A percentile compares a stretch with the other conserved stretches of the same genome.
These are phyloP conservation scores for Amphipyra berbera DNA, from an alignment of 2,888 invertebrate genomes.

Conservation along the genomic window DNA sequence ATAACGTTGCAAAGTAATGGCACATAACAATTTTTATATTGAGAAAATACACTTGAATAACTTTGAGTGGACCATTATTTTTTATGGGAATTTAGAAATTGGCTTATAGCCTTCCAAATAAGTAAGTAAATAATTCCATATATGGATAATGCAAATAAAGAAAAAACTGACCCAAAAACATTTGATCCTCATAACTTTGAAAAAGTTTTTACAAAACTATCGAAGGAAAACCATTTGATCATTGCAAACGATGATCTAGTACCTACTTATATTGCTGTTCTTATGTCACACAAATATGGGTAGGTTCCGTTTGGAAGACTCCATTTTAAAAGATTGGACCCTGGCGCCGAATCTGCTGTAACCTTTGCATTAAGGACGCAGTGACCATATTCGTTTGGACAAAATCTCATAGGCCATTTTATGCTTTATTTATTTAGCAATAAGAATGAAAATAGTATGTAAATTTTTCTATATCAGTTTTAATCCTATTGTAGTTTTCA, in stretches of 20 bases:
- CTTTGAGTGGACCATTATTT: too few relatives aligned
- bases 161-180: not conserved
- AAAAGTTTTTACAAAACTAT: not conserved
- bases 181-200: not conserved
- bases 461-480: too few relatives aligned
- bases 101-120: too few relatives aligned
- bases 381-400: not conserved
- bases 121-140: not conserved
- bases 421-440: not conserved
- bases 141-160: not conserved
- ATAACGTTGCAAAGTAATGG: too few relatives aligned
- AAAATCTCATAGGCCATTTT: conserved; percentile 1
- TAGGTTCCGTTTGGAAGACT: not conserved
- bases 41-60: too few relatives aligned
- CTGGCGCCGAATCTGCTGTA: conserved; percentile 4
- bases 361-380: conserved; percentile 18
- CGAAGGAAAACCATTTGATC: not conserved
- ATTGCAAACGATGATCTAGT: conserved; percentile 1
- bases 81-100: too few relatives aligned
- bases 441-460: conserved; percentile 14
- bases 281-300: conserved; percentile 5
- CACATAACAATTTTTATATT: too few relatives aligned
- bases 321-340: conserved; percentile 6
- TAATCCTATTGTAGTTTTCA: too few relatives aligned
- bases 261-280: not conserved